These are phyloP conservation scores for Chaetogeoica ovagalla DNA, from an alignment of 2,888 invertebrate species.

Conservation along the genomic window DNA sequence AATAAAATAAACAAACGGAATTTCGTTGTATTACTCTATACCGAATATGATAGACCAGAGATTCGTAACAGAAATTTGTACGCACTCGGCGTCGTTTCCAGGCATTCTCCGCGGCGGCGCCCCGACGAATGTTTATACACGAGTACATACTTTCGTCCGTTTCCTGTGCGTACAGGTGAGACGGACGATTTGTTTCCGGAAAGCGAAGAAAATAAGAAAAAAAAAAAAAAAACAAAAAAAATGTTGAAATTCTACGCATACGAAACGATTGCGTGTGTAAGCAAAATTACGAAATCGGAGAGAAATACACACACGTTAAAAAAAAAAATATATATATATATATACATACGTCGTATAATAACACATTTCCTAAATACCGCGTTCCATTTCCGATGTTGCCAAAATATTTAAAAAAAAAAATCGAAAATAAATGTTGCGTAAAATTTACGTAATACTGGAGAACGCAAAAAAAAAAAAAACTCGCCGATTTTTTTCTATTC, in stretches of 20 bases:
- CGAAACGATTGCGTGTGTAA: slow-evolving; percentile 44
- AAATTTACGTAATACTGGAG: slow-evolving; percentile 21
- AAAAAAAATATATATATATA: background rate
- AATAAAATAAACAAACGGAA: slow-evolving; percentile 8
- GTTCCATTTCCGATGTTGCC: slow-evolving; percentile 34
- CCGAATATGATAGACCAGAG: background rate
- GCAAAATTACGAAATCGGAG: slow-evolving; percentile 42
- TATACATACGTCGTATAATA: background rate
- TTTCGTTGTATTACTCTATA: background rate
- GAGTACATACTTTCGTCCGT: slow-evolving; percentile 35
- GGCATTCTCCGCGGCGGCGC: background rate
- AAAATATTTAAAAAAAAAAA: slow-evolving; percentile 3
- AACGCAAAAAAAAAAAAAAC: background rate
- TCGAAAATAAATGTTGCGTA: slow-evolving; percentile 22
- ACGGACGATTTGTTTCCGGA: slow-evolving; percentile 33
- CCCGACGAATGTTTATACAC: too few species aligned
- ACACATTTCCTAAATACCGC: slow-evolving; percentile 26
- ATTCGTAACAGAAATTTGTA: slow-evolving; percentile 37
- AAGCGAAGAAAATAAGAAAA: slow-evolving; percentile 28
- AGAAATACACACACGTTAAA: background rate
- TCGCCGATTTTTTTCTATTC: background rate
- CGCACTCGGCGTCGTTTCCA: background rate
- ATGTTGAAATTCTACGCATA: slow-evolving; percentile 45
- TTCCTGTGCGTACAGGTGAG: slow-evolving; percentile 52
- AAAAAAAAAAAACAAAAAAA: slow-evolving; percentile 40